Evolutionary conservation across 2,797 vertebrate species (phyloP), one percentile per base, ranked within the genome.

Genomic region (Argya squamiceps): DNA sequence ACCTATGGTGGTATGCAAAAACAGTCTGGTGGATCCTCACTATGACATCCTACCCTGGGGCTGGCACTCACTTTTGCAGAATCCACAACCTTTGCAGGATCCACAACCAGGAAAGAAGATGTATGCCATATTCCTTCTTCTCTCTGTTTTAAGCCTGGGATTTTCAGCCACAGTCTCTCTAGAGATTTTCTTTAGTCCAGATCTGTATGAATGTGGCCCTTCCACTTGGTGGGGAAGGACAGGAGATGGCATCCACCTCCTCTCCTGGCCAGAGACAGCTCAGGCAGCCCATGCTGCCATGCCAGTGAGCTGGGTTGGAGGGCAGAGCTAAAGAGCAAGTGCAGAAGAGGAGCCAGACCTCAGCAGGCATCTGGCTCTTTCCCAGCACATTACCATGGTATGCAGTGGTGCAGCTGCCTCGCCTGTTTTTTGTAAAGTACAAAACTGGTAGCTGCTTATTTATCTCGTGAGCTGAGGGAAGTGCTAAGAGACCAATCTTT

Each of bases 391-490:
- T 58, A 70, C 49, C 39, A 44, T 3, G 26, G 73, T 34, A 63
- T 55, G 80, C 68, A 71, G 85, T 2, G 8, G 67, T 19, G 59
- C 86, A 88, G 75, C 59, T 87, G 89, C 83, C 79, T 89, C 1
- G 3, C 76, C 87, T 87, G 3, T 19, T 68, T 86, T 92, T 59
- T 34, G 29, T 71, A 6, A 84, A 82, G 79, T 50, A 63, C 89
- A 78, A 27, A 74, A 50, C 52, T 67, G 41, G 34, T 84, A 67
- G 56, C 49, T 87, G 50, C 81, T 89, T 73, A 69, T 85, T 93
- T 93, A 92, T 93, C 79, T 94, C 60, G 91, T 74, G 71, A 91
- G 50, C 63, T 29, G 81, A 92, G 65, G 59, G 75, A 88, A 93
- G 74, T 60, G 87, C 92, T 75, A 84, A 46, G 43, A 15, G 49